These are phyloP conservation scores for Alsophila aescularia DNA, from an alignment of 2,888 invertebrate genomes.

Conservation along the genomic window DNA sequence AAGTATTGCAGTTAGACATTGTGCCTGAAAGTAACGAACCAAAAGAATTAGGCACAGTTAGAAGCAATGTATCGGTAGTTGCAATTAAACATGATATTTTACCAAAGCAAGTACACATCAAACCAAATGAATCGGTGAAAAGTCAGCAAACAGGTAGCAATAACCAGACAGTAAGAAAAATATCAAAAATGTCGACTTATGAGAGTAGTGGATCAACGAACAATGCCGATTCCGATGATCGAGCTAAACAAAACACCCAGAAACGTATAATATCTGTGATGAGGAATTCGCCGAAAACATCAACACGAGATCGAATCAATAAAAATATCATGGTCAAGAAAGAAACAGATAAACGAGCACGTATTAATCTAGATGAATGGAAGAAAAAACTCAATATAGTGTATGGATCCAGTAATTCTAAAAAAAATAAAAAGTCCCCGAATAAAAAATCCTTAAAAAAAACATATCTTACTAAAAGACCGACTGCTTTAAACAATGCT, in stretches of 20 bases:
- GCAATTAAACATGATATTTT: conserved; percentile 53
- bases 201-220: conserved; percentile 71
- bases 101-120: conserved; percentile 20
- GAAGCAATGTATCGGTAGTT: conserved; percentile 65
- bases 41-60: conserved; percentile 37
- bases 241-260: conserved; percentile 46
- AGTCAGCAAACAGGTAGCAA: conserved; percentile 27
- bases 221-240: conserved; percentile 58
- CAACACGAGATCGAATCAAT: conserved; percentile 42
- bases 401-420: conserved; percentile 56
- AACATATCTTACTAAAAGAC: conserved; percentile 28
- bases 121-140: conserved; percentile 21
- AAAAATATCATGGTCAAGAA: conserved; percentile 42
- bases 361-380: conserved; percentile 66
- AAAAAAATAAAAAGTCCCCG: conserved; percentile 37
- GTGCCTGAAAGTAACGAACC: conserved; percentile 56
- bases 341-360: conserved; percentile 45
- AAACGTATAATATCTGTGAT: conserved; percentile 42
- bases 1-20: conserved; percentile 79
- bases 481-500: conserved; percentile 53
- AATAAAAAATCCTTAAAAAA: conserved; percentile 45
- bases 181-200: conserved; percentile 66
- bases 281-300: conserved; percentile 48
- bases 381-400: conserved; percentile 66
- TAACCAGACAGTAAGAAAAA: conserved; percentile 52